Percentiles rank a stretch among this genome's conserved stretches.
Evolutionary conservation across 2,888 invertebrate genomes (phyloP).

Genomic region (Drymonia ruficornis): DNA sequence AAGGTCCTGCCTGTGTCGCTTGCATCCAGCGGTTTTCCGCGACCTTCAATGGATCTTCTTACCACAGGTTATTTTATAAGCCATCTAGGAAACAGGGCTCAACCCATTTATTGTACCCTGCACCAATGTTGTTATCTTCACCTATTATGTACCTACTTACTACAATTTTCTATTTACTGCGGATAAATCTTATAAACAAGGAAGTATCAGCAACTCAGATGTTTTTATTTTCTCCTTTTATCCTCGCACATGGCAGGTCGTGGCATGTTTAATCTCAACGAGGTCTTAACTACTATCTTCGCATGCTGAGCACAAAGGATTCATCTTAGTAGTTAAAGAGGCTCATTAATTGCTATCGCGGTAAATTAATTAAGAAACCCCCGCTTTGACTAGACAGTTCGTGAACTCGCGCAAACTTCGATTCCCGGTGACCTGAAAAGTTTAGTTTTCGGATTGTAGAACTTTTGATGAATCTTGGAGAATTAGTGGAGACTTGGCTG

Average conservation of each 20-base stretch:
- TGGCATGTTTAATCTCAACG: constrained; percentile 13
- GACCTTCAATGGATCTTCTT: too few relatives aligned
- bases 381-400: constrained; percentile 33
- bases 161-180: too few relatives aligned
- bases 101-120: too few relatives aligned
- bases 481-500: too few relatives aligned
- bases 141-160: too few relatives aligned
- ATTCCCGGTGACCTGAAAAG: constrained; percentile 14
- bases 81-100: too few relatives aligned
- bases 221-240: not conserved
- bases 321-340: constrained; percentile 26
- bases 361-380: constrained; percentile 48
- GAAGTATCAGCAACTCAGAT: not conserved
- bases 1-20: too few relatives aligned
- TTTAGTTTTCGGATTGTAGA: not conserved
- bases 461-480: too few relatives aligned
- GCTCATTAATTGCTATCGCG: constrained; percentile 43
- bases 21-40: too few relatives aligned
- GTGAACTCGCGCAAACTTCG: constrained; percentile 33
- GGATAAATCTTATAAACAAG: too few relatives aligned
- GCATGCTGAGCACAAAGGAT: constrained; percentile 13
- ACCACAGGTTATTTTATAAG: too few relatives aligned
- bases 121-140: too few relatives aligned
- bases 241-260: not conserved
- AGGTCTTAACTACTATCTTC: constrained; percentile 3